These are phyloP conservation scores for Carterocephalus palaemon DNA, from an alignment of 2,888 invertebrate genomes.

Conservation along the genomic window DNA sequence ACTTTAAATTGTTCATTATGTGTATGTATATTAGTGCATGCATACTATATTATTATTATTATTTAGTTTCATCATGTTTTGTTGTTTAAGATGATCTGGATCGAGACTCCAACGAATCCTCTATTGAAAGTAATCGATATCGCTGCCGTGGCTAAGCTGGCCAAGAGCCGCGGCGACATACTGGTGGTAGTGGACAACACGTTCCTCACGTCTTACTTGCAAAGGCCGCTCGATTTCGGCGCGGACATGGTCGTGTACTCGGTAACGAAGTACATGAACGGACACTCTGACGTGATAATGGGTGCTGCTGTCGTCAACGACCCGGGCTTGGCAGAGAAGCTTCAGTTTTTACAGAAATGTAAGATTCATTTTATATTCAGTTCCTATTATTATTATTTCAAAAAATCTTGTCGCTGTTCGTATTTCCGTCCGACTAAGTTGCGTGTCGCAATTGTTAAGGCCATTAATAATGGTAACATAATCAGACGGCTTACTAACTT, in stretches of 20 bases:
- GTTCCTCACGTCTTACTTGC: constrained; percentile 93
- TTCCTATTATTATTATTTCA: no score
- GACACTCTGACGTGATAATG: constrained; percentile 98
- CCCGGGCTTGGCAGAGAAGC: constrained; percentile 82
- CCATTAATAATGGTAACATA: no score
- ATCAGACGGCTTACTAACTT: no score
- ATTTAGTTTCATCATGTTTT: background rate
- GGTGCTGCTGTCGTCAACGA: constrained; percentile 89
- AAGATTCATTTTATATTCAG: constrained; percentile 36
- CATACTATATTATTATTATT: background rate
- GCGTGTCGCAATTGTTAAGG: no score
- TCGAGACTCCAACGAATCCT: constrained; percentile 98
- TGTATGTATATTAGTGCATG: background rate
- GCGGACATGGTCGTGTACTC: constrained; percentile 96
- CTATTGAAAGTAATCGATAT: constrained; percentile 94
- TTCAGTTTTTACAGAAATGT: constrained; percentile 94
- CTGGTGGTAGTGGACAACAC: constrained; percentile 95
- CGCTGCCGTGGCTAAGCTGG: constrained; percentile 79
- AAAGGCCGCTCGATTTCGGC: constrained; percentile 93
- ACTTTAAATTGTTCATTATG: no score
- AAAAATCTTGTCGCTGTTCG: no score
- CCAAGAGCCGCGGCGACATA: constrained; percentile 78
- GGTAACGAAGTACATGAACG: constrained; percentile 98
- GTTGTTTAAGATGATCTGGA: constrained; percentile 86
- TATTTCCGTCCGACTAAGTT: no score